phyloP scores from a whole-genome alignment of 2,888 invertebrate species.

The Lamellibrachia satsuma region DNA sequence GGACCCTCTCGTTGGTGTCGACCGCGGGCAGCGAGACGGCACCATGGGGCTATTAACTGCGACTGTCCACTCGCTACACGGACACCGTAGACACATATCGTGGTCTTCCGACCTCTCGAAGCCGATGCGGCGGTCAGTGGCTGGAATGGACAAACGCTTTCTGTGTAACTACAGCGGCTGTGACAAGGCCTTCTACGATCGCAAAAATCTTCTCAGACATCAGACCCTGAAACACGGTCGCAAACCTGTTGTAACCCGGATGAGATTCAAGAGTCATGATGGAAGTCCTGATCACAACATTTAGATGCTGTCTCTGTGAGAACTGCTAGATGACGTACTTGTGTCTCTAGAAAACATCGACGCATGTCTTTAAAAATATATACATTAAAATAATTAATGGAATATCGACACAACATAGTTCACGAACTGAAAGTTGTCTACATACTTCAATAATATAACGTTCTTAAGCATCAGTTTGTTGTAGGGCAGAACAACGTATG shows the following conservation, averaged over 20 bases:
- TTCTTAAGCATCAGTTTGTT: too few species aligned
- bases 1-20: not conserved
- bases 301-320: not conserved
- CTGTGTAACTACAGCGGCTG: constrained; percentile 25
- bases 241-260: not conserved
- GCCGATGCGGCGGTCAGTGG: constrained; percentile 12
- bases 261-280: not conserved
- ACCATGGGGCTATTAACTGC: not conserved
- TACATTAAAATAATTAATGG: too few species aligned
- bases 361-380: too few species aligned
- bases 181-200: constrained; percentile 34
- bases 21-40: not conserved
- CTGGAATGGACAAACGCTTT: not conserved
- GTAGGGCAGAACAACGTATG: too few species aligned
- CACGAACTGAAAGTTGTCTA: too few species aligned
- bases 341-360: too few species aligned
- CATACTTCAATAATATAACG: too few species aligned
- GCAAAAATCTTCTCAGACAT: constrained; percentile 36
- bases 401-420: too few species aligned
- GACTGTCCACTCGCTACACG: not conserved
- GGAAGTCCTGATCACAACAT: not conserved
- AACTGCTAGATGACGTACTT: not conserved
- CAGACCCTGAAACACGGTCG: constrained; percentile 37
- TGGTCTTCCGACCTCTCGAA: not conserved
- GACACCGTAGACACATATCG: not conserved